These are phyloP conservation scores for Tenodera sinensis DNA, from an alignment of 2,888 invertebrate species.

Conservation along the genomic window DNA sequence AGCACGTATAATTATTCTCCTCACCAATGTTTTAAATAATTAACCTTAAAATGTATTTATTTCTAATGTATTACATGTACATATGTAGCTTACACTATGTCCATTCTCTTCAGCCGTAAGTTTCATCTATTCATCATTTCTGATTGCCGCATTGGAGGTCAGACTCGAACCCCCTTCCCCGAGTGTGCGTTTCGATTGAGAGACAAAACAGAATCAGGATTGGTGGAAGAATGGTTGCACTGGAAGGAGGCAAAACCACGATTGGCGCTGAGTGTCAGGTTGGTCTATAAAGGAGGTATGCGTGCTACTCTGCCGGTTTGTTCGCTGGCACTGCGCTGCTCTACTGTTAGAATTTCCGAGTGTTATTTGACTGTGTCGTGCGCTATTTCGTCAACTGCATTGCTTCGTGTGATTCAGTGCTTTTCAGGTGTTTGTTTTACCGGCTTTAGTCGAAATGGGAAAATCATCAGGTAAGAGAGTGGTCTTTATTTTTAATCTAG, in stretches of 20 bases:
- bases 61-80: too few relatives aligned
- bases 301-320: background rate
- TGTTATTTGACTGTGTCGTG: background rate
- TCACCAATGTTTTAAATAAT: background rate
- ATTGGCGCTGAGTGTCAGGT: background rate
- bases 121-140: background rate
- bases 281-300: background rate
- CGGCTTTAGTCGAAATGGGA: background rate
- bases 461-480: background rate
- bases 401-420: background rate
- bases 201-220: background rate
- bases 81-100: too few relatives aligned
- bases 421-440: background rate
- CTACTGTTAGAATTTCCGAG: background rate
- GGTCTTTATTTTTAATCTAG: background rate
- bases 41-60: background rate
- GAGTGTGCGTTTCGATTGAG: background rate
- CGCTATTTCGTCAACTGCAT: background rate
- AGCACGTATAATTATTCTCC: too few relatives aligned
- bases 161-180: background rate
- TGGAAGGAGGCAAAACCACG: background rate
- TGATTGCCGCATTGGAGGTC: background rate
- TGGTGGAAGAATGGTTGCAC: background rate
- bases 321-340: background rate
- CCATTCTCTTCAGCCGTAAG: too few relatives aligned